Evolutionary conservation across 2,888 invertebrate species (phyloP).

Genomic region (Selenia dentaria): DNA sequence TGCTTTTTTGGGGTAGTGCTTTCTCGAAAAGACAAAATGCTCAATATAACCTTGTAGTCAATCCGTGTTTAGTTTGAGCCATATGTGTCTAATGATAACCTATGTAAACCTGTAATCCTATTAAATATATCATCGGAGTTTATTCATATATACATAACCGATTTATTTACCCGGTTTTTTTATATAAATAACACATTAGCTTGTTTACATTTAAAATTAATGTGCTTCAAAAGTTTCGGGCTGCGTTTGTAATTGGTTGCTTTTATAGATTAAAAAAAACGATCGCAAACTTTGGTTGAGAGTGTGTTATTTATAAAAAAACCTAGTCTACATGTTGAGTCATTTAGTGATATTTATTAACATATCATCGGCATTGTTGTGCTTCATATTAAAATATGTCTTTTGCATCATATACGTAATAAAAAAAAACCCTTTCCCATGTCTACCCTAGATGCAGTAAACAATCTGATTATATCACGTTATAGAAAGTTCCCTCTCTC

Average conservation of each 20-base stretch:
- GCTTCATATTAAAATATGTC: constrained; percentile 62
- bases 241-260: constrained; percentile 16
- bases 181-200: constrained; percentile 23
- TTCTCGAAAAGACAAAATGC: constrained; percentile 67
- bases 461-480: neutral
- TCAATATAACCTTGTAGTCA: constrained; percentile 46
- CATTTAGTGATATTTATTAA: constrained; percentile 65
- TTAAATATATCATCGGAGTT: constrained; percentile 25
- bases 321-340: constrained; percentile 37
- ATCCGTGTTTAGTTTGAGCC: constrained; percentile 43
- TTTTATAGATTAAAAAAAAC: neutral
- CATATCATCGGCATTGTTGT: constrained; percentile 81
- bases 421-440: too few relatives aligned
- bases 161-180: constrained; percentile 22
- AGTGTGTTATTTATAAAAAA: constrained; percentile 32
- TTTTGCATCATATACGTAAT: constrained; percentile 47
- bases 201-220: constrained; percentile 8
- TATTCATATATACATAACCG: constrained; percentile 18
- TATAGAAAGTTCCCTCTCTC: too few relatives aligned
- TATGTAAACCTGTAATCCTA: constrained; percentile 22
- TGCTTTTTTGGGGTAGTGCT: constrained; percentile 47
- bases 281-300: neutral
- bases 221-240: constrained; percentile 13
- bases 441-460: constrained; percentile 1
- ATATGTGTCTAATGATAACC: constrained; percentile 28